Evolutionary conservation across 2,888 invertebrate species (phyloP).

Genomic region (Drosophila anomalipes): DNA sequence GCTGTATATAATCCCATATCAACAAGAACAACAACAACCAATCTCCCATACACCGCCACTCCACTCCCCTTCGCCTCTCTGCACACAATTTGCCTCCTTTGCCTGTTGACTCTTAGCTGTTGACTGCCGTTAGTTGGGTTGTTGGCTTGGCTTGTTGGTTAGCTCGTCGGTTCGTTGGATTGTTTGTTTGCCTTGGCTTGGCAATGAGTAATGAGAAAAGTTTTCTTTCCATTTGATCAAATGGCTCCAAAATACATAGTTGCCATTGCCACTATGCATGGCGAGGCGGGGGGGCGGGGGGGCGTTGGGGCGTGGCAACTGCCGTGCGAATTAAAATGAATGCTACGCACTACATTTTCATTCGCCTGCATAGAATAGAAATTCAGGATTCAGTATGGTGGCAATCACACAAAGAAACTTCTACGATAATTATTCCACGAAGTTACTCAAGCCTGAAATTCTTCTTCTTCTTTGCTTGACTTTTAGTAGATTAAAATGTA

Average conservation of each 20-base stretch:
- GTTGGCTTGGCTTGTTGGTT: constrained; percentile 43
- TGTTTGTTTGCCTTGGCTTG: constrained; percentile 70
- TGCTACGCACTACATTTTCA: constrained; percentile 69
- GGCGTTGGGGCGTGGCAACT: constrained; percentile 34
- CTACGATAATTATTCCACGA: constrained; percentile 1
- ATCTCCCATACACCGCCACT: not conserved
- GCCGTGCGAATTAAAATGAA: constrained; percentile 60
- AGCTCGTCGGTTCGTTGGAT: constrained; percentile 40
- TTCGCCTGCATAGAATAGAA: constrained; percentile 32
- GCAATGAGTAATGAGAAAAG: constrained; percentile 82
- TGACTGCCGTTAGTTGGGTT: constrained; percentile 74
- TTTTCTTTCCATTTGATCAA: constrained; percentile 78
- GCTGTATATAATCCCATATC: constrained; percentile 72
- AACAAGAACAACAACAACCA: constrained; percentile 10
- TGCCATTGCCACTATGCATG: constrained; percentile 34
- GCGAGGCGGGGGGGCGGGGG: constrained; percentile 2
- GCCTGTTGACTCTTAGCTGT: constrained; percentile 76
- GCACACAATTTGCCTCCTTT: not conserved
- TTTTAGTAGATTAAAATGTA: constrained; percentile 10
- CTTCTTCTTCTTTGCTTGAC: not conserved
- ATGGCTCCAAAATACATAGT: constrained; percentile 72
- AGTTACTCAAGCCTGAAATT: constrained; percentile 5
- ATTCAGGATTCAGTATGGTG: constrained; percentile 13
- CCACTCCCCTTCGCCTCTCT: not conserved
- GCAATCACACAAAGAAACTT: not conserved